These are phyloP conservation scores for Malurus splendens DNA, from an alignment of 2,797 vertebrate genomes.

Conservation along the genomic window DNA sequence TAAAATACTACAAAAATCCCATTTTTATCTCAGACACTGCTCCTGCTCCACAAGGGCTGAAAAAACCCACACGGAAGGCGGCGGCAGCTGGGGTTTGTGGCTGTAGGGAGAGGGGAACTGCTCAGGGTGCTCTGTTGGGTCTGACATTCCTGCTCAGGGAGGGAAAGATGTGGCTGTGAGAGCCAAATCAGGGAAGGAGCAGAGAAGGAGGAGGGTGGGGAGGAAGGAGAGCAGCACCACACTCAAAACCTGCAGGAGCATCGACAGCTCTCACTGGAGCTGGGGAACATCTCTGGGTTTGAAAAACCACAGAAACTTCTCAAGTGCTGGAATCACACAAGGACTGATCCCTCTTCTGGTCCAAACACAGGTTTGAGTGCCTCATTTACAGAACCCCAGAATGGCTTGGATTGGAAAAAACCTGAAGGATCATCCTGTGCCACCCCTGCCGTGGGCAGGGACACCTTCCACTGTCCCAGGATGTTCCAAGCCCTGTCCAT, in stretches of 20 bases:
- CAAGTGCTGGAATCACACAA: background rate
- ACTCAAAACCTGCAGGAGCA: background rate
- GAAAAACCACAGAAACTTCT: background rate
- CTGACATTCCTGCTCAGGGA: background rate
- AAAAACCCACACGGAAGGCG: fast-evolving
- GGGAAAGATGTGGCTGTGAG: background rate
- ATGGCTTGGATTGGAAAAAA: background rate
- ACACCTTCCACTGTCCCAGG: fast-evolving
- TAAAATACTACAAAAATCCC: background rate
- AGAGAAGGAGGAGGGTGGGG: background rate
- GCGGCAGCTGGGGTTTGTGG: background rate
- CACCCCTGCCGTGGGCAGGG: background rate
- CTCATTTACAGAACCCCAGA: background rate
- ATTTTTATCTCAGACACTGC: background rate
- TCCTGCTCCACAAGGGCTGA: background rate
- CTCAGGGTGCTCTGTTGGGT: background rate
- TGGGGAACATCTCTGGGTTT: background rate
- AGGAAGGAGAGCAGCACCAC: background rate
- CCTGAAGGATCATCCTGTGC: background rate
- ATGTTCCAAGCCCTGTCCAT: fast-evolving
- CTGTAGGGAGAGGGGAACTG: background rate
- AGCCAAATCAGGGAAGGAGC: background rate
- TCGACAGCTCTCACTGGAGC: fast-evolving
- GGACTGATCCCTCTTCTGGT: background rate
- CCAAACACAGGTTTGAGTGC: background rate